Evolutionary conservation across 2,888 invertebrate species (phyloP).

Genomic region (Aspidiotus destructor): DNA sequence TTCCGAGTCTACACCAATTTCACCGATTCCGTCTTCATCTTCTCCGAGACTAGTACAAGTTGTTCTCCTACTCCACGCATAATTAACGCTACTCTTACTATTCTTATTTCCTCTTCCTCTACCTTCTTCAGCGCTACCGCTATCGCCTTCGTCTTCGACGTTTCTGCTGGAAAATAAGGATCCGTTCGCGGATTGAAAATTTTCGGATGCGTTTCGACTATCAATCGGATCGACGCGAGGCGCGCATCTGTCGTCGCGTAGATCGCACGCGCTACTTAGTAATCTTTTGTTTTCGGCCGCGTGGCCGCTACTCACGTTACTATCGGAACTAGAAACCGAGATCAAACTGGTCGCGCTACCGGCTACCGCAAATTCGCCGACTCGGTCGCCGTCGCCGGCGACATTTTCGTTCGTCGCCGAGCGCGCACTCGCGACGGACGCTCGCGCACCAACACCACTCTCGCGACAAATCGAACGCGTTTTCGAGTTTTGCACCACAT

Average conservation of each 20-base stretch:
- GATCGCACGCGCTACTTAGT: conserved; percentile 13
- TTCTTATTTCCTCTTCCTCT: not conserved
- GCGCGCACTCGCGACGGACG: not conserved
- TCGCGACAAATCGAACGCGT: conserved; percentile 2
- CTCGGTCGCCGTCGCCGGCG: not conserved
- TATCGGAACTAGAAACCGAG: not conserved
- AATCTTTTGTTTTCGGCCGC: conserved; percentile 1
- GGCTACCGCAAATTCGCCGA: not conserved
- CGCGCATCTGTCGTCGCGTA: not conserved
- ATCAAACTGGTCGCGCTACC: conserved; percentile 4
- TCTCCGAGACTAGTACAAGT: conserved; percentile 20
- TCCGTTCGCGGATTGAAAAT: not conserved
- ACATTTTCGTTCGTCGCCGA: not conserved
- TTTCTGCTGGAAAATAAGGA: not conserved
- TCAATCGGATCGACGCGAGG: not conserved
- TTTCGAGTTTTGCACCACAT: not conserved
- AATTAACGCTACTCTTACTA: not conserved
- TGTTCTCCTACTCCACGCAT: conserved; percentile 13
- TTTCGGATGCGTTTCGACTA: not conserved
- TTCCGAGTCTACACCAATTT: conserved; percentile 13
- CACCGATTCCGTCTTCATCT: conserved; percentile 21
- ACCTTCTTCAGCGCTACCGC: not conserved
- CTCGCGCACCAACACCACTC: conserved; percentile 5
- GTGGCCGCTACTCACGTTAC: not conserved
- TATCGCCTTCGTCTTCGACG: not conserved